phyloP scores from a whole-genome alignment of 2,113 vertebrate genomes.

The Morone chrysops region DNA sequence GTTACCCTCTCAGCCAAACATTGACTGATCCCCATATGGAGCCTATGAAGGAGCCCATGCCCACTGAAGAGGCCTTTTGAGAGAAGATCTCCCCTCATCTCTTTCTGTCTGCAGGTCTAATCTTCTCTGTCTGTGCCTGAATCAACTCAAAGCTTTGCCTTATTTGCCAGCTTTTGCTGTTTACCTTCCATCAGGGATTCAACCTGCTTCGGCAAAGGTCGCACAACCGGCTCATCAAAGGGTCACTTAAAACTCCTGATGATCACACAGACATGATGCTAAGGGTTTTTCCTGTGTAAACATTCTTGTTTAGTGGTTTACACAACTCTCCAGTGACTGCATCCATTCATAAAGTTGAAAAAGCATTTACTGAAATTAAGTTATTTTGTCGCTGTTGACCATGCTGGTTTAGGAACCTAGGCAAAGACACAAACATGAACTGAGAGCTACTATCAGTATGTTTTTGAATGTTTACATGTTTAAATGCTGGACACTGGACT shows the following conservation, averaged over 20 bases:
- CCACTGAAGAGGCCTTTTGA: constrained; percentile 54
- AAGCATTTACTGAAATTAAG: not conserved
- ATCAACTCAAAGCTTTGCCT: constrained; percentile 61
- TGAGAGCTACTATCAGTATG: not conserved
- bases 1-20: constrained; percentile 36
- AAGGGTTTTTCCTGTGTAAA: constrained; percentile 43
- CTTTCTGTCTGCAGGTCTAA: constrained; percentile 65
- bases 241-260: constrained; percentile 35
- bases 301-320: constrained; percentile 48
- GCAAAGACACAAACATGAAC: constrained; percentile 25
- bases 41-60: constrained; percentile 26
- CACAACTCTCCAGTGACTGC: constrained; percentile 35
- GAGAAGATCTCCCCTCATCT: constrained; percentile 41
- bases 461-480: not conserved
- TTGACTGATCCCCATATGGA: constrained; percentile 50
- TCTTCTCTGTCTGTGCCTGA: constrained; percentile 58
- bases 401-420: not conserved
- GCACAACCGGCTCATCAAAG: constrained; percentile 47
- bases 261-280: constrained; percentile 39
- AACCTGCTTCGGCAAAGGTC: constrained; percentile 34
- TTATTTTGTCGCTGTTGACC: constrained; percentile 9
- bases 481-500: too few relatives aligned
- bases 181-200: constrained; percentile 56
- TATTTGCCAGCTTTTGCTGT: constrained; percentile 60
- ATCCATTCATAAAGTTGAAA: constrained; percentile 49